Evolutionary conservation across 2,113 vertebrate genomes (phyloP).

Genomic region (Calyptommatus sinebrachiatus): DNA sequence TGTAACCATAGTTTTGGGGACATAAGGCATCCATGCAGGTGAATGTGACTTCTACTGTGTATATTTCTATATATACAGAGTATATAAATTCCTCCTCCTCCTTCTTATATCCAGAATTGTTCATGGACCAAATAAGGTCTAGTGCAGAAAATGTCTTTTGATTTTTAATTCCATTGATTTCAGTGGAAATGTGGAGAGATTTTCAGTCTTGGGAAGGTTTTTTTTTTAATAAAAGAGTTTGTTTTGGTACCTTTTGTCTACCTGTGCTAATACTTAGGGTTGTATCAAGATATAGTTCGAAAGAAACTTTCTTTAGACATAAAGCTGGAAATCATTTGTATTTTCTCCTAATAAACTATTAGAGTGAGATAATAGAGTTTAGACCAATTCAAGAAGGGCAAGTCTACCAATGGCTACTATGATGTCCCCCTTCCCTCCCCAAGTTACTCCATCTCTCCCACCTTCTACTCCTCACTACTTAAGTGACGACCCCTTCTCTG

Average conservation of each 20-base stretch:
- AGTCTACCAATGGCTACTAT: too few species aligned
- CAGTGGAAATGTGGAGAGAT: not conserved
- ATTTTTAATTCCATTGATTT: not conserved
- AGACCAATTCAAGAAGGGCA: not conserved
- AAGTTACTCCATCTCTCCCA: too few species aligned
- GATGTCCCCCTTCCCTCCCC: too few species aligned
- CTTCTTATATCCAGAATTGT: too few species aligned
- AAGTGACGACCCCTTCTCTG: too few species aligned
- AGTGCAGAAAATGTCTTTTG: too few species aligned
- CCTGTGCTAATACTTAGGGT: not conserved
- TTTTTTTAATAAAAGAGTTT: not conserved
- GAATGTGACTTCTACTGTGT: slow-evolving; percentile 66
- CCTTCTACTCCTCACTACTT: too few species aligned
- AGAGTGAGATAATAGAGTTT: not conserved
- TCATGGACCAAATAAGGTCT: too few species aligned
- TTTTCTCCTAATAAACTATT: not conserved
- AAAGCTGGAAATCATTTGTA: not conserved
- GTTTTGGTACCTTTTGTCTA: not conserved
- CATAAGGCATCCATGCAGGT: slow-evolving; percentile 58
- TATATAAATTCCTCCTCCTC: too few species aligned
- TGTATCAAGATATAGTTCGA: not conserved
- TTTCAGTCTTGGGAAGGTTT: too few species aligned
- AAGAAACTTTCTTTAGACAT: not conserved
- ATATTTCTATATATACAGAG: slow-evolving; percentile 40
- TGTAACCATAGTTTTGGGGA: slow-evolving; percentile 47